Evolutionary conservation across 2,113 vertebrate genomes (phyloP).

Genomic region (Limanda limanda): DNA sequence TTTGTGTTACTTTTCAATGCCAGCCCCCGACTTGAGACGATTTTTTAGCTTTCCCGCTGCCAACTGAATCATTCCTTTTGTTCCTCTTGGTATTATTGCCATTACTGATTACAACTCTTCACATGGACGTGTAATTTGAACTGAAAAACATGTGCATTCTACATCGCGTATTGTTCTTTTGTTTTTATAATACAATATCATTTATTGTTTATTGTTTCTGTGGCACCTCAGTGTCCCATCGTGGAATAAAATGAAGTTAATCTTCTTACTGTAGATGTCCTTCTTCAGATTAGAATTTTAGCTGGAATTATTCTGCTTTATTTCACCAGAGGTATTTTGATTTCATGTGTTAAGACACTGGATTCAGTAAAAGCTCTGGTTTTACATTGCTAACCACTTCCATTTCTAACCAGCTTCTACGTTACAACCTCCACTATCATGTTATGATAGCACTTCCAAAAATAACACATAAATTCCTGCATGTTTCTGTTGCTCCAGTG

Average conservation of each 20-base stretch:
- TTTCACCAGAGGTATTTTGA: too few relatives aligned
- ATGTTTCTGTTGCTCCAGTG: background rate
- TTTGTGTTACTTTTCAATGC: slow-evolving; percentile 57
- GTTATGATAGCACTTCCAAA: background rate
- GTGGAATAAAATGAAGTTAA: too few relatives aligned
- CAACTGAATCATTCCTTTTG: slow-evolving; percentile 1
- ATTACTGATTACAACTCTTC: background rate
- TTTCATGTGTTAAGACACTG: too few relatives aligned
- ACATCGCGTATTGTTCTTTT: background rate
- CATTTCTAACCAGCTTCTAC: background rate
- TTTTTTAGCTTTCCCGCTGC: slow-evolving; percentile 19
- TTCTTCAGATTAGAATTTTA: too few relatives aligned
- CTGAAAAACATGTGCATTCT: background rate
- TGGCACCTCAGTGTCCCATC: too few relatives aligned
- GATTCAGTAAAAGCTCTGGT: too few relatives aligned
- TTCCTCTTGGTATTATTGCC: background rate
- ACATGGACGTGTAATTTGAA: too few relatives aligned
- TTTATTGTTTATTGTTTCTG: too few relatives aligned
- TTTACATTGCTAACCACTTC: background rate
- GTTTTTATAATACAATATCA: too few relatives aligned
- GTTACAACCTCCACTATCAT: background rate
- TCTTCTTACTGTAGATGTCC: too few relatives aligned
- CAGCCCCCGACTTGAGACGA: slow-evolving; percentile 23
- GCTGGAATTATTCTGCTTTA: too few relatives aligned
- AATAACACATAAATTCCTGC: background rate